Evolutionary conservation across 2,797 vertebrate genomes (phyloP).

Genomic region (Steatocranus sp.): DNA sequence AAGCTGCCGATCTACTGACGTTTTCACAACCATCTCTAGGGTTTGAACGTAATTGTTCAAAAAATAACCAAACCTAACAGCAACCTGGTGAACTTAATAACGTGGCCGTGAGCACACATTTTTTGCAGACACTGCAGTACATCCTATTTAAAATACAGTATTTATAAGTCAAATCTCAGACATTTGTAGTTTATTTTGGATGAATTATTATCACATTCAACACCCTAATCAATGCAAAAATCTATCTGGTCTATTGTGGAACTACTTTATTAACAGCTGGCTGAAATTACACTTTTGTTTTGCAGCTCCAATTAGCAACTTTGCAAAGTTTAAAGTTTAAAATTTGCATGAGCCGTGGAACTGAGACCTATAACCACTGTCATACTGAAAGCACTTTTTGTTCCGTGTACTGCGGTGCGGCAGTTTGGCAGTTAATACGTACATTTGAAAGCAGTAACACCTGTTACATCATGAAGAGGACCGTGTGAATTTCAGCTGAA

Average conservation of each 20-base stretch:
- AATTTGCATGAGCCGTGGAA: not conserved
- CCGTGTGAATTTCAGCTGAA: not conserved
- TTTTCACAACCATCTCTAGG: too few relatives aligned
- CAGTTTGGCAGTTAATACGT: not conserved
- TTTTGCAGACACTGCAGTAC: too few relatives aligned
- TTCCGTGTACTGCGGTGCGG: rapidly evolving
- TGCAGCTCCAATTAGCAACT: not conserved
- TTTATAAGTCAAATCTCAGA: too few relatives aligned
- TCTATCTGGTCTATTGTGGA: not conserved
- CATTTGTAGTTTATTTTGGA: too few relatives aligned
- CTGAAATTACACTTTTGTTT: not conserved
- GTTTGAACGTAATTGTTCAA: too few relatives aligned
- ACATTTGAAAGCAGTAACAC: not conserved
- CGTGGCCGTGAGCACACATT: too few relatives aligned
- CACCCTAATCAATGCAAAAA: not conserved
- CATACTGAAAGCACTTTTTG: not conserved
- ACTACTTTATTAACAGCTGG: not conserved
- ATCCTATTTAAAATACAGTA: too few relatives aligned
- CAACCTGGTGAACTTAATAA: too few relatives aligned
- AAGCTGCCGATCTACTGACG: not conserved
- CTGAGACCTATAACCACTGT: not conserved
- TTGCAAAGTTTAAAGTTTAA: not conserved
- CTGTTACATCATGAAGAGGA: not conserved
- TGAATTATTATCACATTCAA: too few relatives aligned
- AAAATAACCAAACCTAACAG: too few relatives aligned